A percentile compares a stretch with the other conserved stretches of the same genome.
Evolutionary conservation across 1,140 invertebrate species (phyloP).

Genomic region (Nymphalis io): DNA sequence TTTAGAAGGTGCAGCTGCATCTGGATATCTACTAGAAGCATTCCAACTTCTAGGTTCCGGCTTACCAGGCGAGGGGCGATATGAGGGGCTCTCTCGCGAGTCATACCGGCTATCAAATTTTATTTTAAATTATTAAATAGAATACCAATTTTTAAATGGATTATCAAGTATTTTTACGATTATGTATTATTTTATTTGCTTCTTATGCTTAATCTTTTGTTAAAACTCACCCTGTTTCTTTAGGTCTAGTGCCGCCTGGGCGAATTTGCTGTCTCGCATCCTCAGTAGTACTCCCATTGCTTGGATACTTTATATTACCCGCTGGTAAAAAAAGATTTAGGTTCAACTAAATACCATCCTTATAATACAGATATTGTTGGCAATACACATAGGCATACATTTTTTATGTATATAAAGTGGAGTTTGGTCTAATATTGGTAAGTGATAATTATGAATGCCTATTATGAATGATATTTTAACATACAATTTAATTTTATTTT

Average conservation of each 20-base stretch:
- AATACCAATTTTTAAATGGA: background rate
- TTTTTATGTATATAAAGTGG: too few relatives aligned
- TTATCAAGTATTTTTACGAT: too few relatives aligned
- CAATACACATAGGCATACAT: too few relatives aligned
- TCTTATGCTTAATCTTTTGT: background rate
- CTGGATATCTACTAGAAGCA: slow-evolving; percentile 60
- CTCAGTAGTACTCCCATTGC: slow-evolving; percentile 66
- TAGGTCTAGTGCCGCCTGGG: slow-evolving; percentile 69
- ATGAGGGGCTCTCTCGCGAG: slow-evolving; percentile 59
- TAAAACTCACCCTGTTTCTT: slow-evolving; percentile 64
- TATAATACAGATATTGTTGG: too few relatives aligned
- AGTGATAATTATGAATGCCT: too few relatives aligned
- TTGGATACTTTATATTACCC: slow-evolving; percentile 73
- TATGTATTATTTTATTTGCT: background rate
- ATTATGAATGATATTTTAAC: too few relatives aligned
- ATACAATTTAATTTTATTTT: too few relatives aligned
- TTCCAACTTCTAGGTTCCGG: slow-evolving; percentile 65
- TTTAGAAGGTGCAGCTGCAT: slow-evolving; percentile 56
- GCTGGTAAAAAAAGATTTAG: slow-evolving; percentile 54
- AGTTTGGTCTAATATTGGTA: too few relatives aligned
- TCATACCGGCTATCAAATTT: slow-evolving; percentile 62
- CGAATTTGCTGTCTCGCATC: slow-evolving; percentile 72
- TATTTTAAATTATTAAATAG: background rate
- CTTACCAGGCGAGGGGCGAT: slow-evolving; percentile 63
- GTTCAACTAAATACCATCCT: too few relatives aligned